Evolutionary conservation across 2,797 vertebrate genomes (phyloP).

Genomic region (Selene dorsalis): DNA sequence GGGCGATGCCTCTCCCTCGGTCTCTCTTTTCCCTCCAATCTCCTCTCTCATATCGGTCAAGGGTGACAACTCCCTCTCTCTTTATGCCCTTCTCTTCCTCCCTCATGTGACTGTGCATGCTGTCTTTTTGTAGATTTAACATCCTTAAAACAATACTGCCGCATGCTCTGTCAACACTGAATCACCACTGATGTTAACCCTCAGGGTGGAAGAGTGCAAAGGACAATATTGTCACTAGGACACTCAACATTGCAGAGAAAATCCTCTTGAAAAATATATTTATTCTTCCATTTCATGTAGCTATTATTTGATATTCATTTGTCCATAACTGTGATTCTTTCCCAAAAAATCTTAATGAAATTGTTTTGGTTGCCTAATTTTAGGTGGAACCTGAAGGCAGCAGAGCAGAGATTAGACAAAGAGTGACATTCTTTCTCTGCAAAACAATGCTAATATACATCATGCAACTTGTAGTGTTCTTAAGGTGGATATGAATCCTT

Average conservation of each 20-base stretch:
- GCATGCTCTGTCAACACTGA: conserved; percentile 37
- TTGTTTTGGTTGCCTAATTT: not conserved
- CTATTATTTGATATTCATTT: not conserved
- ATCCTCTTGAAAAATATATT: not conserved
- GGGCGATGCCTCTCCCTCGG: conserved; percentile 22
- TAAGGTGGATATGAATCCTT: too few relatives aligned
- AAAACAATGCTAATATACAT: not conserved
- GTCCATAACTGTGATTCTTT: not conserved
- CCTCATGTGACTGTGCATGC: conserved; percentile 17
- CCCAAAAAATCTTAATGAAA: not conserved
- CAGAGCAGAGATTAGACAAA: not conserved
- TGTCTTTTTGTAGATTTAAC: conserved; percentile 54
- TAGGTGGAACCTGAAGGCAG: not conserved
- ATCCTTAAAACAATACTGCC: conserved; percentile 30
- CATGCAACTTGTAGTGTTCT: not conserved
- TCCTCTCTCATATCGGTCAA: conserved; percentile 32
- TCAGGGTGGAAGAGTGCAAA: conserved; percentile 11
- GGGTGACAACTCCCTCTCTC: conserved; percentile 48
- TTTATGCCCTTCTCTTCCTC: conserved; percentile 18
- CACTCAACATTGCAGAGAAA: not conserved
- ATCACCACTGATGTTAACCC: conserved; percentile 25
- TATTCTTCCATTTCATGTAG: not conserved
- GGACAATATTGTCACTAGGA: not conserved
- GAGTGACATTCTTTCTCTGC: not conserved
- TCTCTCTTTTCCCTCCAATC: conserved; percentile 47